Conservation (phyloP, 2,113 vertebrate species). For the Nipponia nippon region DNA sequence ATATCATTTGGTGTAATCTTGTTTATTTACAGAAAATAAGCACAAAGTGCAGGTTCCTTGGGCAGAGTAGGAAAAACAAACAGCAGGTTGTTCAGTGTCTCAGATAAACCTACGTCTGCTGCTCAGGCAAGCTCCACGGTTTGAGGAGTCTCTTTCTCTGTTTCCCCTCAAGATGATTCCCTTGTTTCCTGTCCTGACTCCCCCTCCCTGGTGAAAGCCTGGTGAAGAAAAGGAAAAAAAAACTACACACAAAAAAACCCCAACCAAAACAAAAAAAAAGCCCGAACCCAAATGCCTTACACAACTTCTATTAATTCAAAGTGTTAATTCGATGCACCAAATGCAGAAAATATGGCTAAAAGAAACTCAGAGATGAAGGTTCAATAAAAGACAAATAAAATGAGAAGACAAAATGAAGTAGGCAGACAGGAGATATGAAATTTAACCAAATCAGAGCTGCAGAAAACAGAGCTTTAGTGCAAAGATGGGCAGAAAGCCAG, state of each 20-base stretch:
- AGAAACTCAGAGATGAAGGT: background rate
- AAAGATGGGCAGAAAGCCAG: background rate
- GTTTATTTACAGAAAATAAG: slow-evolving; percentile 44
- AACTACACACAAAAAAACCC: no score
- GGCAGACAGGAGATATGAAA: background rate
- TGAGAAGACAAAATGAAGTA: background rate
- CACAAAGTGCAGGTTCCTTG: background rate
- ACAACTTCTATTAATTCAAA: background rate
- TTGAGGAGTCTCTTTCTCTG: background rate
- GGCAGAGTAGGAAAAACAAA: background rate
- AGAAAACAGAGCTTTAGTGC: background rate
- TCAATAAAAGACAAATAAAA: background rate
- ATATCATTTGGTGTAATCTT: slow-evolving; percentile 33
- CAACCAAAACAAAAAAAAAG: no score
- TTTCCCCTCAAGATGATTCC: background rate
- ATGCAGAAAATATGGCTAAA: background rate
- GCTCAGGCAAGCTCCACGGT: background rate
- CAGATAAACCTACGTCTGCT: background rate
- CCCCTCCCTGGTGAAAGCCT: background rate
- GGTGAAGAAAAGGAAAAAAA: background rate
- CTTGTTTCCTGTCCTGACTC: background rate
- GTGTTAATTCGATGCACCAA: background rate
- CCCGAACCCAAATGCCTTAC: background rate
- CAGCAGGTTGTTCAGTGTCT: background rate
- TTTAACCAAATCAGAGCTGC: background rate